phyloP scores from a whole-genome alignment of 2,113 vertebrate species.

The Tor tambroides region DNA sequence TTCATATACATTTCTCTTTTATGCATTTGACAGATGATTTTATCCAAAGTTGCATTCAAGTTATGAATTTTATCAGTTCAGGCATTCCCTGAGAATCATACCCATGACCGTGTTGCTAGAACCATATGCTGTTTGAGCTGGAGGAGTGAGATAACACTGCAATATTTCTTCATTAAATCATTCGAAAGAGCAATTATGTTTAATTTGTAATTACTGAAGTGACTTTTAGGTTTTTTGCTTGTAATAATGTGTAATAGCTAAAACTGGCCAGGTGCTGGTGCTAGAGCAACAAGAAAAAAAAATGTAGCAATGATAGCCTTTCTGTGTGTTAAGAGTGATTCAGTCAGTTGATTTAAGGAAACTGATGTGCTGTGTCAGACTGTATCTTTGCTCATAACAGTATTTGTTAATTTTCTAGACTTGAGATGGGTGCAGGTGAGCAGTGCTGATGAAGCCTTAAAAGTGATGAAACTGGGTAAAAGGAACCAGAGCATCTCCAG shows the following conservation, averaged over 20 bases:
- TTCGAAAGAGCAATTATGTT: background rate
- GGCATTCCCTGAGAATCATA: background rate
- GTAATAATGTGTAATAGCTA: conserved; percentile 10
- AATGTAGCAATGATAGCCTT: background rate
- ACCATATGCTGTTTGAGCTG: background rate
- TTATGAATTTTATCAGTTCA: background rate
- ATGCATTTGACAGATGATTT: background rate
- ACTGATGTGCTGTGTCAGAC: background rate
- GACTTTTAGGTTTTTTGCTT: background rate
- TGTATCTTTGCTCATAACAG: background rate
- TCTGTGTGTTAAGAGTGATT: background rate
- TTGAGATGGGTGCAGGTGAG: conserved; percentile 93
- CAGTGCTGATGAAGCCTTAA: conserved; percentile 86
- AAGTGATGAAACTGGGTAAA: conserved; percentile 87
- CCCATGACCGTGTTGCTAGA: background rate
- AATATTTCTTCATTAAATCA: background rate
- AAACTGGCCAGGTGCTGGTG: conserved; percentile 20
- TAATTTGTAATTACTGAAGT: background rate
- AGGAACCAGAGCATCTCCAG: conserved; percentile 91
- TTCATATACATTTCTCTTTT: background rate
- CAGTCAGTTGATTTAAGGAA: background rate
- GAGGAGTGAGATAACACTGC: background rate
- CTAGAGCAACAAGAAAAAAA: conserved; percentile 6
- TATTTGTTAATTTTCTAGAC: conserved; percentile 71
- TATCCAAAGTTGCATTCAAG: background rate